A percentile compares a stretch with the other conserved stretches of the same genome.
phyloP scores from a whole-genome alignment of 1,140 invertebrate genomes.

The Galleria mellonella region DNA sequence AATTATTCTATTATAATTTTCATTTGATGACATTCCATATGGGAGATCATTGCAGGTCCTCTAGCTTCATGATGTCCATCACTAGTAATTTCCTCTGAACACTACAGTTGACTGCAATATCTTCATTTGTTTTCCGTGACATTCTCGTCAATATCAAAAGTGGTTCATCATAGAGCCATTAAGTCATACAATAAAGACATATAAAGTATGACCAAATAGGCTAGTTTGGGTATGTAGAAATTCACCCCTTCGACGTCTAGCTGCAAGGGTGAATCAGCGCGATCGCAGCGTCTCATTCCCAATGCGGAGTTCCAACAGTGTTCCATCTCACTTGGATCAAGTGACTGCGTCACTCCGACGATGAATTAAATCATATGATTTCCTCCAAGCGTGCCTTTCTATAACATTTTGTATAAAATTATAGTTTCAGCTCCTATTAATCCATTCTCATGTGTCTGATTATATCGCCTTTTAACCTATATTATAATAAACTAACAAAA shows the following conservation, averaged over 20 bases:
- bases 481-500: conserved; percentile 23
- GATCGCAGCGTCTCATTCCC: conserved; percentile 14
- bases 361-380: conserved; percentile 64
- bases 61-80: too few species aligned
- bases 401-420: conserved; percentile 71
- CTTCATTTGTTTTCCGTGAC: too few species aligned
- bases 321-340: conserved; percentile 29
- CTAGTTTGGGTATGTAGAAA: neutral
- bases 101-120: too few species aligned
- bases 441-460: conserved; percentile 23
- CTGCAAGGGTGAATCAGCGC: conserved; percentile 4
- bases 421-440: conserved; percentile 32
- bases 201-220: neutral
- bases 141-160: too few species aligned
- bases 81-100: too few species aligned
- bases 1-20: neutral
- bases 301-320: conserved; percentile 30
- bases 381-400: conserved; percentile 67
- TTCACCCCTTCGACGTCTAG: neutral
- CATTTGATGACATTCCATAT: too few species aligned
- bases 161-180: too few species aligned
- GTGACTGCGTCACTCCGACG: conserved; percentile 54
- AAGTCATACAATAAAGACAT: neutral
- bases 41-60: too few species aligned
- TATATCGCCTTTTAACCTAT: conserved; percentile 34